These are phyloP conservation scores for Cyclina sinensis DNA, from an alignment of 1,140 invertebrate species.

Conservation along the genomic window DNA sequence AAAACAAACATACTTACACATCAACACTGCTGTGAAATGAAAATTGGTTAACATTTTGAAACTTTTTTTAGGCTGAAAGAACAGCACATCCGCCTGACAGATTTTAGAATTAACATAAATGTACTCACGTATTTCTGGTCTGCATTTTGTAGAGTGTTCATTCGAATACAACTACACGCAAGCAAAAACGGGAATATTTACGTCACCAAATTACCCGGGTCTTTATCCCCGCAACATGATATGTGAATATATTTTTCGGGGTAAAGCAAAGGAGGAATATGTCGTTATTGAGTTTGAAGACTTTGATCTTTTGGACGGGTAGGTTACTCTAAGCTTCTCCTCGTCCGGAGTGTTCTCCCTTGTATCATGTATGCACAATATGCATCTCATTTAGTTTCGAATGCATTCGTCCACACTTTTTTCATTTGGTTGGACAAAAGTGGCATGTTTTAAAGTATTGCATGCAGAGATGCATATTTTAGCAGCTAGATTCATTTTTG, in stretches of 20 bases:
- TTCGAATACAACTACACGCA: slow-evolving; percentile 90
- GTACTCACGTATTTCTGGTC: too few species aligned
- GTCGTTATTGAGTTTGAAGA: slow-evolving; percentile 95
- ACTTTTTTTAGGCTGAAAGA: too few species aligned
- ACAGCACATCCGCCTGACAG: too few species aligned
- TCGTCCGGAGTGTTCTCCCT: slow-evolving; percentile 17
- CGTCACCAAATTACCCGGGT: slow-evolving; percentile 97
- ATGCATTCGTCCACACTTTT: background rate
- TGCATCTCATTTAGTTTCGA: background rate
- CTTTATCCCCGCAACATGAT: slow-evolving; percentile 96
- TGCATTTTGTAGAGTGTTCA: slow-evolving; percentile 86
- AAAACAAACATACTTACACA: too few species aligned
- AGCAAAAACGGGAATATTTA: slow-evolving; percentile 92
- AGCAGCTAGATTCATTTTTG: background rate
- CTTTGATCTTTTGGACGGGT: slow-evolving; percentile 87
- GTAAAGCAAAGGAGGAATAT: slow-evolving; percentile 91
- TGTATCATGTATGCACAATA: slow-evolving; percentile 44
- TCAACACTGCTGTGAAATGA: too few species aligned
- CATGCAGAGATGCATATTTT: slow-evolving; percentile 23
- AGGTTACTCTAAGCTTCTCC: slow-evolving; percentile 51
- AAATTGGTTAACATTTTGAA: too few species aligned
- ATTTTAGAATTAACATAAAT: too few species aligned
- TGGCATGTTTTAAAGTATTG: background rate
- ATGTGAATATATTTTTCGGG: slow-evolving; percentile 98
- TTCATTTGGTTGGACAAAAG: background rate